Evolutionary conservation across 1,140 invertebrate genomes (phyloP), one percentile per base, ranked within the genome.

Genomic region (Drosophila sucinea): DNA sequence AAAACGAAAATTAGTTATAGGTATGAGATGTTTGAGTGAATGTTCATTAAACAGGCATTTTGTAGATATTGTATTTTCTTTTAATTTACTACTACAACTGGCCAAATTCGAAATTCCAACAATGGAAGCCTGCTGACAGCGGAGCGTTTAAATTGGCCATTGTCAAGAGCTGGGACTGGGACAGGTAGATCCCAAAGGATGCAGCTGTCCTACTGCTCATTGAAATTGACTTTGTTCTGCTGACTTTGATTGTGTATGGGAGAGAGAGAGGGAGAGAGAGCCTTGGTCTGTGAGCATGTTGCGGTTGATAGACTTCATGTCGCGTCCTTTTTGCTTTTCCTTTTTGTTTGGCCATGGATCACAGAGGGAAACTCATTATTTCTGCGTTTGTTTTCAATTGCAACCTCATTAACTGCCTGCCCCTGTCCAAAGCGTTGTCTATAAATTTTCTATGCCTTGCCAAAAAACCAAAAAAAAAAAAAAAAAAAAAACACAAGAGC

Each of bases 311-410:
- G 81, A 84, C 79, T 44, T 78, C 79, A 72, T 67, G 73, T 69
- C 76, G 68, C 60, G 73, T 76, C 69, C 73, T 79, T 67, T 71
- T 67, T 67, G 66, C 55, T 60, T 57, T 64, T 65, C 10, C 10
- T 38, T 38, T 38, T 38, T 38, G 35, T 72, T 56, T 65, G 29
- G 60, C 60, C 72, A 51, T 44, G 57, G 47, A 38, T 40, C 51
- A 63, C 62, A 73, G 60, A 60, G 73, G 60, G 89, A 87, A 87
- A 89, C 83, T 87, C 83, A 87, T 87, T 87, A 87, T 89, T 89
- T 87, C 77, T 67, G 67, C 79, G 77, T 87, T 87, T 89, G 83
- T 87, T 87, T 79, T 89, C 83, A 81, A 87, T 89, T 89, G 83
- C 83, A 87, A 74, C 80, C 67, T 87, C 83, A 87, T 87, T 87